phyloP scores from a whole-genome alignment of 2,113 vertebrate species.

The Macrotis lagotis region DNA sequence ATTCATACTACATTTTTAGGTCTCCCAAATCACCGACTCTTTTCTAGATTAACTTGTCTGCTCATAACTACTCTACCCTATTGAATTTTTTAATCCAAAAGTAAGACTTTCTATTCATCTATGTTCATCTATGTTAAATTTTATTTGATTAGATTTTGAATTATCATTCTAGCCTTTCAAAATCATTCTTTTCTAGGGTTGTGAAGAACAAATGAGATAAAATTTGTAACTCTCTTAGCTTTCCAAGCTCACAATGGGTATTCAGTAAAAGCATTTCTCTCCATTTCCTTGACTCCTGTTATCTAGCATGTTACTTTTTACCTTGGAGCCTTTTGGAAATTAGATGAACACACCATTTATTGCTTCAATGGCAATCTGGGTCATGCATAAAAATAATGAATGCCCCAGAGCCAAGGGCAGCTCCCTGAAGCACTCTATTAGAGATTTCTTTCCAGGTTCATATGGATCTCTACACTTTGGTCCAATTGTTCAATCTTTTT shows the following conservation, averaged over 20 bases:
- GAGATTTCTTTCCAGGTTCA: background rate
- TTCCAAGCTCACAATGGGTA: background rate
- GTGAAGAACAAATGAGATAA: background rate
- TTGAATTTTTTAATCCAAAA: background rate
- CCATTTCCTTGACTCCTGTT: background rate
- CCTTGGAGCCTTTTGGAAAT: background rate
- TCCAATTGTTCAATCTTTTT: background rate
- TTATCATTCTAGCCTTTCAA: background rate
- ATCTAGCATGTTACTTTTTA: background rate
- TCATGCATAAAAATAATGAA: background rate
- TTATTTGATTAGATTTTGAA: background rate
- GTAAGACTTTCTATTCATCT: background rate
- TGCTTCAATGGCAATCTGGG: background rate
- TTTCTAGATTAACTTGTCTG: background rate
- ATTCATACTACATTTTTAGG: background rate
- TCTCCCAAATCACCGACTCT: background rate
- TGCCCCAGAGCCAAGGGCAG: background rate
- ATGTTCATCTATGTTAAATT: background rate
- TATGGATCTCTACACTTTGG: background rate
- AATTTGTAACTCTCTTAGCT: background rate
- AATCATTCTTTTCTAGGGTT: background rate
- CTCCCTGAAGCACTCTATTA: background rate
- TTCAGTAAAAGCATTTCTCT: background rate
- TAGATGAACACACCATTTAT: background rate
- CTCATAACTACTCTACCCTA: background rate